Base-by-base conservation (phyloP, 92 coral and sea anemone genomes). In the Epizoanthus scotinus region DNA sequence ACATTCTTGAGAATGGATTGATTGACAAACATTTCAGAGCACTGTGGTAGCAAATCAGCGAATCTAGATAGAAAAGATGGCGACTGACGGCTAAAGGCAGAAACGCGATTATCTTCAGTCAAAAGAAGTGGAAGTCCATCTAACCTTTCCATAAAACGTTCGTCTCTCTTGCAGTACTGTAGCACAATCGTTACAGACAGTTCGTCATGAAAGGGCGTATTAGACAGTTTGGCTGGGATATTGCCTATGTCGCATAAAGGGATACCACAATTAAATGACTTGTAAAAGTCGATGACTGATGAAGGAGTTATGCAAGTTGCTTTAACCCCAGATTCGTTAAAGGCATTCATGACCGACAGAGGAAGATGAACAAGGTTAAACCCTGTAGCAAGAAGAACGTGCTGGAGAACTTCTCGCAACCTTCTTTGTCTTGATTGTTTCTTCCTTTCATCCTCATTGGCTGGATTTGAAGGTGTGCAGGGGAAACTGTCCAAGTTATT, bases 71-170 rank as follows among this genome's bases (percentile, higher is more conserved):
- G 56, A 63, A 90, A 86, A 59, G 81, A 88, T 18, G 89, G 87
- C 9, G 73, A 2, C 3, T 40, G 17, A 2, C 56, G 21, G 63
- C 86, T 73, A 61, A 88, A 92, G 38, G 63, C 63, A 17, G 89
- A 86, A 22, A 94, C 78, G 6, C 38, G 19, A 20, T 86, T 47
- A 79, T 94, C 98, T 56, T 90, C 86, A 0, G 98, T 94, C 70
- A 94, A 83, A 25, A 94, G 90, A 67, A 94, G 77, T 12, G 98
- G 98, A 26, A 92, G 87, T 6, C 90, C 98, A 29, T 89, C 52
- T 21, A 94, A 90, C n/a, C 81, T 83, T 22, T 82, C 77, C 8
- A 58, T 44, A 68, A 94, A 94, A 24, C 40, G 19, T 1, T 59
- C 20, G 25, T 70, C 88, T 50, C 62, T 57, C 57, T 87, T 88